Evolutionary conservation across 2,113 vertebrate genomes (phyloP).

Genomic region (Lampris megalopsis): DNA sequence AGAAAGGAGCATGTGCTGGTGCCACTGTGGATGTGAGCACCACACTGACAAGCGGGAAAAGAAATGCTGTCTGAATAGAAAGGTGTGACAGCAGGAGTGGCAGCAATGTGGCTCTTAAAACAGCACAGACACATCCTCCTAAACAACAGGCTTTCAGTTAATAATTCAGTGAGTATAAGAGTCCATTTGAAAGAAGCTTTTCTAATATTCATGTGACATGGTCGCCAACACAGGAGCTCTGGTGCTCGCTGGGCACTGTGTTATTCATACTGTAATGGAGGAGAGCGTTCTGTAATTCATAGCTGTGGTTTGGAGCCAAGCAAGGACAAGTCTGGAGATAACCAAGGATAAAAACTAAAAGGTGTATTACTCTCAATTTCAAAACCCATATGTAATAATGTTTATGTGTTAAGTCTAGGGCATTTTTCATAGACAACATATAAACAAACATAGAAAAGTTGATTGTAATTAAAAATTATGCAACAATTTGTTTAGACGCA

Average conservation of each 20-base stretch:
- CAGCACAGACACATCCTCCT: conserved; percentile 39
- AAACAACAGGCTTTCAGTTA: conserved; percentile 66
- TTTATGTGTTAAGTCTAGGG: too few relatives aligned
- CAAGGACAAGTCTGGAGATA: conserved; percentile 23
- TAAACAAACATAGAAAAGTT: too few relatives aligned
- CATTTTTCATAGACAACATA: too few relatives aligned
- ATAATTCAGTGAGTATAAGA: conserved; percentile 73
- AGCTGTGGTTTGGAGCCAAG: conserved; percentile 53
- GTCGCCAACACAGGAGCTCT: conserved; percentile 71
- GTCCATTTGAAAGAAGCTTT: conserved; percentile 67
- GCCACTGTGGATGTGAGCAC: too few relatives aligned
- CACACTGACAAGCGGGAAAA: too few relatives aligned
- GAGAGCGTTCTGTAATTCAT: conserved; percentile 69
- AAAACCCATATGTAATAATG: neutral
- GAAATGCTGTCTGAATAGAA: neutral
- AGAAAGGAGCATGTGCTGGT: too few relatives aligned
- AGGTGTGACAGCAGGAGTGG: conserved; percentile 30
- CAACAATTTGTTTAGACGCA: too few relatives aligned
- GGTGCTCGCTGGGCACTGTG: conserved; percentile 60
- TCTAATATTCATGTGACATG: conserved; percentile 80
- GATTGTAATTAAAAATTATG: too few relatives aligned
- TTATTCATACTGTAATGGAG: conserved; percentile 65
- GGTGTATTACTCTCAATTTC: conserved; percentile 2
- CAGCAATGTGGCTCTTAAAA: conserved; percentile 42
- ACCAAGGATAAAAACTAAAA: conserved; percentile 46